A percentile compares a stretch with the other conserved stretches of the same genome.
These are phyloP conservation scores for Rostratula benghalensis DNA, from an alignment of 2,113 vertebrate genomes.

Conservation along the genomic window DNA sequence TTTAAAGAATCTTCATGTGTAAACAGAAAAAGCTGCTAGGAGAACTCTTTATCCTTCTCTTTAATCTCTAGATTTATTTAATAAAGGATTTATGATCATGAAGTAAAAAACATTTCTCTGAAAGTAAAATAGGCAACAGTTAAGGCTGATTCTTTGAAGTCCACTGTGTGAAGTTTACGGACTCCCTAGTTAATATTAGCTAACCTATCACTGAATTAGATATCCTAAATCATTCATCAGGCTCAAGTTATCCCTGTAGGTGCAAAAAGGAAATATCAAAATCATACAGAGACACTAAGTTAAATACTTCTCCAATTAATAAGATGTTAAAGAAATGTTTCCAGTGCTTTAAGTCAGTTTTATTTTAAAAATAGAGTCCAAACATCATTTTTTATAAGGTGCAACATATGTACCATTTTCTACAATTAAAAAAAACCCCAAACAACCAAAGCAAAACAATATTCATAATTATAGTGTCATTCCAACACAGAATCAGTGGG, in stretches of 20 bases:
- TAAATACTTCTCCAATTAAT: background rate
- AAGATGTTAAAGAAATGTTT: background rate
- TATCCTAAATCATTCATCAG: background rate
- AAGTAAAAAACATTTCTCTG: background rate
- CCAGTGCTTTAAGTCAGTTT: conserved; percentile 38
- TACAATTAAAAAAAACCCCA: conserved; percentile 21
- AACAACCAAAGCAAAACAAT: background rate
- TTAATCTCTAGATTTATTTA: background rate
- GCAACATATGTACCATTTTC: conserved; percentile 32
- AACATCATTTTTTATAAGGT: conserved; percentile 64
- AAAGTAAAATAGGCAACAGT: background rate
- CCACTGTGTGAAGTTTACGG: background rate
- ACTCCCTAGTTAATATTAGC: background rate
- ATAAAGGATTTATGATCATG: background rate
- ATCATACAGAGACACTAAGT: background rate
- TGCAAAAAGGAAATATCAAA: background rate
- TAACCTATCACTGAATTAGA: background rate
- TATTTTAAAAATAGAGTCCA: conserved; percentile 70
- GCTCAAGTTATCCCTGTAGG: background rate
- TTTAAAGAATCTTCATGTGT: background rate
- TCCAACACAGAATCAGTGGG: background rate
- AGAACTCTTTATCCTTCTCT: background rate
- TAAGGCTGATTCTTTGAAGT: background rate
- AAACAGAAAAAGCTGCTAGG: background rate
- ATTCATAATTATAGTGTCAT: conserved; percentile 4